phyloP scores from a whole-genome alignment of 2,888 invertebrate genomes.

The Napeogenes sylphis region DNA sequence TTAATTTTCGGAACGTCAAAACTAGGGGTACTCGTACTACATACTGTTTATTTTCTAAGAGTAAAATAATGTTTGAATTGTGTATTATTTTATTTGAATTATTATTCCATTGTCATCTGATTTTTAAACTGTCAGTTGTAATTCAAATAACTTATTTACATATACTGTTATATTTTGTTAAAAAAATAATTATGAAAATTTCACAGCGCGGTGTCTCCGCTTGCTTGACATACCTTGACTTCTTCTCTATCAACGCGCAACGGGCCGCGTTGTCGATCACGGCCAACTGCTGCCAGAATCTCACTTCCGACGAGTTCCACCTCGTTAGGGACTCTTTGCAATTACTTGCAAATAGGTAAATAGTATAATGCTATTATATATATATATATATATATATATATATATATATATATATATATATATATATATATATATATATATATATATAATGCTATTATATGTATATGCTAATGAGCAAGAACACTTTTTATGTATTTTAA shows the following conservation, averaged over 20 bases:
- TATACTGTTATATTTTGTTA: not conserved
- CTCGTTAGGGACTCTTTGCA: slow-evolving; percentile 92
- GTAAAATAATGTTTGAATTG: no score
- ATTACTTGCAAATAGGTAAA: slow-evolving; percentile 83
- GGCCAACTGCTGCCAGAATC: slow-evolving; percentile 97
- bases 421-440: no score
- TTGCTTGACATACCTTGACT: slow-evolving; percentile 97
- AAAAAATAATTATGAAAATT: not conserved
- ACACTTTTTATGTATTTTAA: slow-evolving; percentile 5
- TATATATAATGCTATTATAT: no score
- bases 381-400: no score
- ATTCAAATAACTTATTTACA: not conserved
- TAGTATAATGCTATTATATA: slow-evolving; percentile 1
- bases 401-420: no score
- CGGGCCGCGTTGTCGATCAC: slow-evolving; percentile 97
- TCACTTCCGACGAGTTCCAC: slow-evolving; percentile 95
- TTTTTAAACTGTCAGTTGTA: no score
- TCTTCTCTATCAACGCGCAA: slow-evolving; percentile 99
- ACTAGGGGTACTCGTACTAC: no score
- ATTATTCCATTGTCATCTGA: no score
- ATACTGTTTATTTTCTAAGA: not conserved
- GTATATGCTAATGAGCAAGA: not conserved
- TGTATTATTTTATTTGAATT: no score
- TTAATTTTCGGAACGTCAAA: no score
- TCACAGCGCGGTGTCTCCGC: slow-evolving; percentile 95